Evolutionary conservation across 2,113 vertebrate genomes (phyloP).

Genomic region (Dunckerocampus dactyliophorus): DNA sequence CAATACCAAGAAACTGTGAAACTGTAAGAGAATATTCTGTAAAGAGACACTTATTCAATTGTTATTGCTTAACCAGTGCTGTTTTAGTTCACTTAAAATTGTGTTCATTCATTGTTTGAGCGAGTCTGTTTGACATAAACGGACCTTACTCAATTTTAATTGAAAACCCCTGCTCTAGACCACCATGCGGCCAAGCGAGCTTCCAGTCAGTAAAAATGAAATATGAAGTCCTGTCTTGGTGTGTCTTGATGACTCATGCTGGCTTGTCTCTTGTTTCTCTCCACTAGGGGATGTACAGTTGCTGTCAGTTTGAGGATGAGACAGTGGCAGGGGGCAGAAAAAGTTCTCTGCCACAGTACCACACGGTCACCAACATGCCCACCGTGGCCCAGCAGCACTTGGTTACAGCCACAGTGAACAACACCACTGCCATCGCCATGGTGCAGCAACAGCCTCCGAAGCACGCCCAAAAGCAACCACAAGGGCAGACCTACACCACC

Average conservation of each 20-base stretch:
- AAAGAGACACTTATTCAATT: too few relatives aligned
- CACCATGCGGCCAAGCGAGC: not conserved
- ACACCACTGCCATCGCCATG: constrained; percentile 69
- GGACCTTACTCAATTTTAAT: too few relatives aligned
- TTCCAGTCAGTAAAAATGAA: too few relatives aligned
- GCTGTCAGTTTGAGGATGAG: constrained; percentile 85
- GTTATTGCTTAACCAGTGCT: too few relatives aligned
- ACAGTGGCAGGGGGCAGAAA: constrained; percentile 59
- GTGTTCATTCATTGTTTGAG: too few relatives aligned
- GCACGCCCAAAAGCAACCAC: constrained; percentile 66
- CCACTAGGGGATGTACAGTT: constrained; percentile 88
- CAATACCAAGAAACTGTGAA: too few relatives aligned
- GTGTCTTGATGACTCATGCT: constrained; percentile 30
- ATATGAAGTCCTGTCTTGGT: not conserved
- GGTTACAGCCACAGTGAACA: constrained; percentile 66
- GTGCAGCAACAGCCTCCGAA: constrained; percentile 70
- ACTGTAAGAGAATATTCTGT: too few relatives aligned
- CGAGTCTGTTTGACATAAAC: too few relatives aligned
- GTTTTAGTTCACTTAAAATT: too few relatives aligned
- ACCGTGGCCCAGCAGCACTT: constrained; percentile 65
- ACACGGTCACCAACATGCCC: constrained; percentile 65
- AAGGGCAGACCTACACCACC: constrained; percentile 67
- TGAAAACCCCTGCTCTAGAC: too few relatives aligned
- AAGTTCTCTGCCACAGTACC: constrained; percentile 69
- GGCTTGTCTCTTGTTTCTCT: constrained; percentile 33